Evolutionary conservation across 2,797 vertebrate genomes (phyloP).

Genomic region (Emys orbicularis): DNA sequence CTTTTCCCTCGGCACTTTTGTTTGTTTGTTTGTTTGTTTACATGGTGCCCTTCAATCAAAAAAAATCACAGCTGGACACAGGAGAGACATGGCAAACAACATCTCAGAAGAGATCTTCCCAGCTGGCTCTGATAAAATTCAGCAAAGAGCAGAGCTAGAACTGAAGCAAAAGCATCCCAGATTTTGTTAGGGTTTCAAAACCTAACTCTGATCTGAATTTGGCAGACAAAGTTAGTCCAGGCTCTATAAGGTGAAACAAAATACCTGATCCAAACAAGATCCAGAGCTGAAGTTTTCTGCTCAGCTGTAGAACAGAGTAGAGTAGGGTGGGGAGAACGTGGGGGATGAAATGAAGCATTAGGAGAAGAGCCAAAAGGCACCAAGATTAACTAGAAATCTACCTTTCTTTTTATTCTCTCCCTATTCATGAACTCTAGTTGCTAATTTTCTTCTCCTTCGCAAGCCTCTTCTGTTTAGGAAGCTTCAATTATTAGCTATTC

Average conservation of each 20-base stretch:
- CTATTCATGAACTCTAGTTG: background rate
- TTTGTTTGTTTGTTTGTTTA: background rate
- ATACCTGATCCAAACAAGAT: background rate
- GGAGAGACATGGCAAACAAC: background rate
- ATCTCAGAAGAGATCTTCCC: background rate
- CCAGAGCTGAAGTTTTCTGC: slow-evolving; percentile 12
- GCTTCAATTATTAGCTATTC: background rate
- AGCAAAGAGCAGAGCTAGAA: background rate
- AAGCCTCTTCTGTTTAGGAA: background rate
- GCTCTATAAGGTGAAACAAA: slow-evolving; percentile 17
- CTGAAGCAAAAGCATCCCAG: slow-evolving; percentile 34
- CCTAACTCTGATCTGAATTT: slow-evolving; percentile 8
- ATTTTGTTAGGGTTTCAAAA: slow-evolving; percentile 13
- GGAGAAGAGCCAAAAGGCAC: background rate
- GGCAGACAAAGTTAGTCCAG: slow-evolving; percentile 6
- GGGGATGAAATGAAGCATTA: background rate
- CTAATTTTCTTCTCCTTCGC: background rate
- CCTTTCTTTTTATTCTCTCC: background rate
- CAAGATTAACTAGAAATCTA: background rate
- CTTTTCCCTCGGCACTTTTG: background rate
- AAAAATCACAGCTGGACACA: background rate
- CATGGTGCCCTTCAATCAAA: background rate
- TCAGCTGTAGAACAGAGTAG: background rate
- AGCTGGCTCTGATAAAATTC: slow-evolving; percentile 22
- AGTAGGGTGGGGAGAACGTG: background rate